Evolutionary conservation across 1,140 invertebrate genomes (phyloP).

Genomic region (Dendroctonus ponderosae): DNA sequence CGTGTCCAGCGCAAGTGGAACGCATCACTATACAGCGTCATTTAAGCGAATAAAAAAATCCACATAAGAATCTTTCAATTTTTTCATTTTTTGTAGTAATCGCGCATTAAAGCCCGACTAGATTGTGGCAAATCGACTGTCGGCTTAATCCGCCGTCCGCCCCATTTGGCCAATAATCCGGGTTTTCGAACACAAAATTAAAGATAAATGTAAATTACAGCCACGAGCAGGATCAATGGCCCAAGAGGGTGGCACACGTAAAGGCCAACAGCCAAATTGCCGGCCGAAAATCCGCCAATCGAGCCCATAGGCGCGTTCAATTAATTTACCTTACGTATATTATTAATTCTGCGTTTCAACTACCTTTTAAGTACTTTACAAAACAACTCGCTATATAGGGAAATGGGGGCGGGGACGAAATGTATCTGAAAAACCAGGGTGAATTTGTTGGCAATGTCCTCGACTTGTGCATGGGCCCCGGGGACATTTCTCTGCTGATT

Average conservation of each 20-base stretch:
- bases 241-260: too few species aligned
- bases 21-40: conserved; percentile 8
- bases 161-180: too few species aligned
- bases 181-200: too few species aligned
- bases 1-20: neutral
- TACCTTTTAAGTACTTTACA: conserved; percentile 34
- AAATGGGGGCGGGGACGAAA: neutral
- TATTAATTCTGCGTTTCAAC: conserved; percentile 26
- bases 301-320: too few species aligned
- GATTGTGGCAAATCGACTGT: too few species aligned
- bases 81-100: conserved; percentile 2
- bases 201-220: neutral
- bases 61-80: conserved; percentile 21
- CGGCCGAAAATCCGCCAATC: too few species aligned
- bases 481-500: neutral
- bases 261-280: too few species aligned
- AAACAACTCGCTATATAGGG: conserved; percentile 25
- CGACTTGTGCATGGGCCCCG: neutral
- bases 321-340: conserved; percentile 28
- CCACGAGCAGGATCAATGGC: neutral
- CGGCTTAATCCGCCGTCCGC: too few species aligned
- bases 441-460: neutral
- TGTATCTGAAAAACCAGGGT: neutral
- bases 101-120: too few species aligned
- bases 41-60: conserved; percentile 24